Base-by-base conservation (phyloP, 2,113 vertebrate genomes). In the Calypte anna region DNA sequence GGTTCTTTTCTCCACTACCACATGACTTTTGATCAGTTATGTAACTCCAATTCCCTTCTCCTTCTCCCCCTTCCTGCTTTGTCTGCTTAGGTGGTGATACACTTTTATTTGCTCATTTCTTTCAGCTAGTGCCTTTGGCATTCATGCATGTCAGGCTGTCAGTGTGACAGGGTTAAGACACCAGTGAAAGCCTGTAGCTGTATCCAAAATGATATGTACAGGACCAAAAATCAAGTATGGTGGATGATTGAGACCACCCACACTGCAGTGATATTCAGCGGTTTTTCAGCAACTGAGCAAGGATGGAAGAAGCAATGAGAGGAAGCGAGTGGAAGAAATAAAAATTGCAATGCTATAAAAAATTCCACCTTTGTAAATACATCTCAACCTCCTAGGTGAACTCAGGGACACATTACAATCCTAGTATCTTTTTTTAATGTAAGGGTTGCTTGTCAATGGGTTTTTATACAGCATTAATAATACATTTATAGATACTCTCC, bases 381-480 rank as follows among this genome's bases (percentile, higher is more conserved):
- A 86, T 28, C 44, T 88, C 61, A 82, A 55, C 68, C 59, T 72
- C 66, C 17, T 90, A 67, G 79, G 58, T 95, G 92, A 96, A 94
- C 61, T 83, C 6, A 3, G 86, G 82, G 86, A 64, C 84, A 80
- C 21, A 27, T 91, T 92, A 88, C 33, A 88, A 62, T 85, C 74
- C 67, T 77, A 58, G 33, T 74, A 64, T 77, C 84, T 66, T 88
- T 95, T 88, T 83, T 92, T 90, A 82, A 78, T 83, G 40, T 67
- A 83, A 75, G 91, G 73, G 92, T 95, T 95, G 73, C 69, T 94
- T 96, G 92, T 96, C 91, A 88, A 87, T 94, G 93, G 69, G 66
- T 62, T 94, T 96, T 95, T 92, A 93, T 90, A 81, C 3, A 9
- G 82, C 91, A 95, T 97, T 96, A 96, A 96, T 96, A 96, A 97